Percentiles rank a stretch among this genome's conserved stretches.
Conservation (phyloP, 2,888 invertebrate genomes). For the Lumbricus terrestris region DNA sequence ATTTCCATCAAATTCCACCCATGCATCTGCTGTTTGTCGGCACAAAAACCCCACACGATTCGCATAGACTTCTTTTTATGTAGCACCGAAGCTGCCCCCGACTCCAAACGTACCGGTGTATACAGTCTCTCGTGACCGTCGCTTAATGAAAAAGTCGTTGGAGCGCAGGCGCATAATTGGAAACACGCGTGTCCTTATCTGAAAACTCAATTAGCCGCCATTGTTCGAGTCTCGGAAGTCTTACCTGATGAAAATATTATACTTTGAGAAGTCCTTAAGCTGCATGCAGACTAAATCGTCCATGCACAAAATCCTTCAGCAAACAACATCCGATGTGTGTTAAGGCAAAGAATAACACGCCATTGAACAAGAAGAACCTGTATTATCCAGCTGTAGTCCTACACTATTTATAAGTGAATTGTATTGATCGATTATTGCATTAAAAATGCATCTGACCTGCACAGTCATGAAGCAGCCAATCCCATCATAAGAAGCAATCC, state of each 20-base stretch:
- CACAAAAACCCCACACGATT: background rate
- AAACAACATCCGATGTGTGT: background rate
- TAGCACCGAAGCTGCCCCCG: background rate
- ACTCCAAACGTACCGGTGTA: too few species aligned
- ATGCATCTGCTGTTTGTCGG: background rate
- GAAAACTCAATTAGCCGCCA: conserved; percentile 3
- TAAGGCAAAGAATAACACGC: background rate
- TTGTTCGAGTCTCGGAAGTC: background rate
- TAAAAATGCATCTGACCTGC: background rate
- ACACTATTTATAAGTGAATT: too few species aligned
- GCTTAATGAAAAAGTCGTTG: background rate
- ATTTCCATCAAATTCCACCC: background rate
- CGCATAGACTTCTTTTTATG: too few species aligned
- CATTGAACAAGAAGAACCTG: background rate
- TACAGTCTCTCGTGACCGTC: background rate
- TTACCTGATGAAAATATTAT: background rate
- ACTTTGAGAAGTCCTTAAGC: background rate
- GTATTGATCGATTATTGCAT: background rate
- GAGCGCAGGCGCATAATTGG: background rate
- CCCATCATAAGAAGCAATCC: background rate
- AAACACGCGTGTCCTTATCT: background rate
- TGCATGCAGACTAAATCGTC: background rate
- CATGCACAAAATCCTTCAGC: background rate
- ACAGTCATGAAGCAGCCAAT: background rate
- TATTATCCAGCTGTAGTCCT: background rate